phyloP scores from a whole-genome alignment of 35 echinoderm and acorn worm species.

The Acanthaster planci region DNA sequence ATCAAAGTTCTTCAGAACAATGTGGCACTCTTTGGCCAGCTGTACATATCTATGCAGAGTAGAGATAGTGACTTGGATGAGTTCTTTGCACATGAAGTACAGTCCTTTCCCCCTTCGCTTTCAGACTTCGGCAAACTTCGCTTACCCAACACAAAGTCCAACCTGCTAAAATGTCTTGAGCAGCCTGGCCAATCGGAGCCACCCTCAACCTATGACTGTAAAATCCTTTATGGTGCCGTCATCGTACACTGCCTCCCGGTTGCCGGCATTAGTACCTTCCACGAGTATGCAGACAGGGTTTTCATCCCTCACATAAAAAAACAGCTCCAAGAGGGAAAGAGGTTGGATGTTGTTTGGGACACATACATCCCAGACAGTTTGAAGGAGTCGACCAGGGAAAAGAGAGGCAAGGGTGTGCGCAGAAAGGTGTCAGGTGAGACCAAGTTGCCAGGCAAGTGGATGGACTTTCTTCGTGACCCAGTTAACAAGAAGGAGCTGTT shows the following conservation, averaged over 20 bases:
- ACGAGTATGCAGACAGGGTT: constrained; percentile 22
- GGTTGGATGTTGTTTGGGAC: constrained; percentile 62
- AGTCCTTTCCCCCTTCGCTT: constrained; percentile 2
- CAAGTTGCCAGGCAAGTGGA: constrained; percentile 50
- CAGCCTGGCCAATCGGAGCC: background rate
- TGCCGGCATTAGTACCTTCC: background rate
- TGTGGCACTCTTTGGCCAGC: constrained; percentile 40
- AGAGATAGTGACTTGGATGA: constrained; percentile 29
- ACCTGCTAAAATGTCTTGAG: constrained; percentile 30
- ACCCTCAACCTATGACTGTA: background rate
- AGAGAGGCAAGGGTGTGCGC: constrained; percentile 52
- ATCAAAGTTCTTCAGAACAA: constrained; percentile 23
- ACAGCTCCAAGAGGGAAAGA: constrained; percentile 11
- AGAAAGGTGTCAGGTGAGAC: constrained; percentile 47
- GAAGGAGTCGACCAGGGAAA: constrained; percentile 58
- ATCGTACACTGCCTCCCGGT: constrained; percentile 37
- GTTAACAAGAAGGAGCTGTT: constrained; percentile 64
- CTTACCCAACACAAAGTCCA: constrained; percentile 15
- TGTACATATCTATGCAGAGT: constrained; percentile 46
- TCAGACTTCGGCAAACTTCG: constrained; percentile 10
- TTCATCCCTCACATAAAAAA: constrained; percentile 20
- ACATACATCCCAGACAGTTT: constrained; percentile 45
- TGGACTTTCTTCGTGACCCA: constrained; percentile 43
- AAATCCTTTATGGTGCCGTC: constrained; percentile 47
- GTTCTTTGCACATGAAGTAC: constrained; percentile 49